phyloP scores from a whole-genome alignment of 2,888 invertebrate species.

The Panzeria rudis region DNA sequence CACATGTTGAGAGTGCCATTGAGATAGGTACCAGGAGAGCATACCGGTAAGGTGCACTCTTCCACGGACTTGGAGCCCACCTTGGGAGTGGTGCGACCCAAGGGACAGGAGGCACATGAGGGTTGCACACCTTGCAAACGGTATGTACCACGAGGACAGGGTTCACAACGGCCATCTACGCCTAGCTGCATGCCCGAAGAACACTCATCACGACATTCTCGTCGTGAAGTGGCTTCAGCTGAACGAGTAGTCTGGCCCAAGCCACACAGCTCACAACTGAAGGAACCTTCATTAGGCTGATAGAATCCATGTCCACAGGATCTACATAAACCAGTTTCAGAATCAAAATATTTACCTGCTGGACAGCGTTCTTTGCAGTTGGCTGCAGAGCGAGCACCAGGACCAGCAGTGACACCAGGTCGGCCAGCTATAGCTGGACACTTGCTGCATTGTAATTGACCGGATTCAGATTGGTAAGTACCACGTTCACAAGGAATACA shows the following conservation, averaged over 20 bases:
- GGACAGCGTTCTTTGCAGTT: conserved; percentile 97
- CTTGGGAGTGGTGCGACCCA: conserved; percentile 94
- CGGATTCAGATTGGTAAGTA: conserved; percentile 96
- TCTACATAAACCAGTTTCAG: conserved; percentile 93
- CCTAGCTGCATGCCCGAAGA: conserved; percentile 91
- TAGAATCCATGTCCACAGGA: conserved; percentile 97
- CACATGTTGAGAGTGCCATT: conserved; percentile 94
- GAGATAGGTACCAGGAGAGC: conserved; percentile 92
- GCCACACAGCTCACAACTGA: conserved; percentile 94
- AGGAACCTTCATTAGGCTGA: conserved; percentile 95
- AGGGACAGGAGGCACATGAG: conserved; percentile 93
- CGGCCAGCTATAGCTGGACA: conserved; percentile 97
- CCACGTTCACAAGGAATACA: conserved; percentile 94
- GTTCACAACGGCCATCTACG: conserved; percentile 94
- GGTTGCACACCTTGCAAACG: conserved; percentile 94
- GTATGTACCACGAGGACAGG: conserved; percentile 95
- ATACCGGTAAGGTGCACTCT: conserved; percentile 96
- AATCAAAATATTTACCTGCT: conserved; percentile 96
- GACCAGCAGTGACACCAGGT: conserved; percentile 93
- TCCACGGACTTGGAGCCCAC: conserved; percentile 92
- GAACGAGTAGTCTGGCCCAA: conserved; percentile 96
- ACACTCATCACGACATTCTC: conserved; percentile 96
- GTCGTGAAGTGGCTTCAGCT: conserved; percentile 93
- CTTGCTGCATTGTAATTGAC: conserved; percentile 93
- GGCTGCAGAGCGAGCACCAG: conserved; percentile 93